Evolutionary conservation across 1,140 invertebrate genomes (phyloP), one percentile per base, ranked within the genome.

Genomic region (Lepidurus arcticus): DNA sequence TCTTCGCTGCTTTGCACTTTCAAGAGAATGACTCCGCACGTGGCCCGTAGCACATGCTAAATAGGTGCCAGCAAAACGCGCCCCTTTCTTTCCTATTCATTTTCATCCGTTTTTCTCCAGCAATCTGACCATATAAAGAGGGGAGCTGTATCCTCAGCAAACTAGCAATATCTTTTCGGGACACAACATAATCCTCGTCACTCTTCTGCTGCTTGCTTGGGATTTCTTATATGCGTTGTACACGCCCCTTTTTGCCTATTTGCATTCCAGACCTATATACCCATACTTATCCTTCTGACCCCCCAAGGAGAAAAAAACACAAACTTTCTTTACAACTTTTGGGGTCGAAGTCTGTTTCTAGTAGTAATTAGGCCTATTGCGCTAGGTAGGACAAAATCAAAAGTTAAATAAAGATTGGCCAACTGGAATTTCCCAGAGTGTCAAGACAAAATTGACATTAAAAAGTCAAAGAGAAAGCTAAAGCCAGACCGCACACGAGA

Each of bases 41-140:
- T 65, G 53, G 53, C 53, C 53, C 53, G 21, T 65, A 65, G 53
- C 53, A 65, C 53, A 65, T 65, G 53, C 53, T 65, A 65, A 65
- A 65, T 65, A 65, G 53, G 53, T 65, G 13, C 53, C 53, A 65
- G 53, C 21, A 65, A 65, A 65, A 65, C 16, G 21, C 16, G 16
- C 16, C 53, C 53, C 53, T 65, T 65, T 65, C 53, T 65, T 65
- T 65, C 53, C 9, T 65, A 21, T 65, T 65, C 53, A 65, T 65
- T 65, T 16, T 21, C 53, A 65, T 11, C 53, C 53, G 53, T 65
- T 65, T n/a, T 65, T 65, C n/a, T 65, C 53, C 53, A 65, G 21
- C 53, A 65, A 65, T 65, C 53, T 65, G 53, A 65, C 53, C 53
- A 65, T 65, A 65, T 65, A 65, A 65, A 65, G 53, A 65, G 53